These are phyloP conservation scores for Oryctes rhinoceros DNA, from an alignment of 1,140 invertebrate genomes.

Conservation along the genomic window DNA sequence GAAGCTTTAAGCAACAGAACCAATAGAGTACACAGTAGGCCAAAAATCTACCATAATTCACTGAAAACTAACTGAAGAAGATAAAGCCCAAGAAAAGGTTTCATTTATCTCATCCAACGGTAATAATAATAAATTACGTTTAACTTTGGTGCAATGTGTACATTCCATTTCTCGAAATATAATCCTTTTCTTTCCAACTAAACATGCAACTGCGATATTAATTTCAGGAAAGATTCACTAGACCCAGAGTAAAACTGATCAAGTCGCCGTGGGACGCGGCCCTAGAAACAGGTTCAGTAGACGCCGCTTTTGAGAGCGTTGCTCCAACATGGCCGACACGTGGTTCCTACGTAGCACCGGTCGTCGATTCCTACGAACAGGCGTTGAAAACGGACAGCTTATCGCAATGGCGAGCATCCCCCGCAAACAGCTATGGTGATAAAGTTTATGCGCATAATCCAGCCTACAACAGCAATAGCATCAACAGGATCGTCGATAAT, in stretches of 20 bases:
- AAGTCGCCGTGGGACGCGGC: constrained; percentile 80
- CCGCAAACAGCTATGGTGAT: constrained; percentile 44
- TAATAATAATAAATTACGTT: no score
- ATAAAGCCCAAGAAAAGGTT: no score
- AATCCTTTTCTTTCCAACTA: no score
- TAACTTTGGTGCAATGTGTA: no score
- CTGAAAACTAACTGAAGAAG: no score
- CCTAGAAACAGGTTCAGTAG: constrained; percentile 74
- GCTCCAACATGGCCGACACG: constrained; percentile 54
- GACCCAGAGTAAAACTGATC: constrained; percentile 68
- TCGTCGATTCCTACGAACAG: constrained; percentile 58
- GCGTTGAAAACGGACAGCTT: constrained; percentile 56
- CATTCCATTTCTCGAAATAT: no score
- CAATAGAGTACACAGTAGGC: no score
- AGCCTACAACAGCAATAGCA: constrained; percentile 59
- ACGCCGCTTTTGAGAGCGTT: constrained; percentile 70
- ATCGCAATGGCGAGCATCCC: constrained; percentile 53
- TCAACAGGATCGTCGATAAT: constrained; percentile 59
- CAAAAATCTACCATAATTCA: no score
- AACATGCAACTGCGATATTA: neutral
- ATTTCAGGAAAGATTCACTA: constrained; percentile 67
- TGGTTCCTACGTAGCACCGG: constrained; percentile 56
- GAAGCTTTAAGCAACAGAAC: no score
- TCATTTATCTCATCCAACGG: no score
- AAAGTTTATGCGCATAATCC: constrained; percentile 58